Evolutionary conservation across 2,797 vertebrate genomes (phyloP).

Genomic region (Eulemur mongoz): DNA sequence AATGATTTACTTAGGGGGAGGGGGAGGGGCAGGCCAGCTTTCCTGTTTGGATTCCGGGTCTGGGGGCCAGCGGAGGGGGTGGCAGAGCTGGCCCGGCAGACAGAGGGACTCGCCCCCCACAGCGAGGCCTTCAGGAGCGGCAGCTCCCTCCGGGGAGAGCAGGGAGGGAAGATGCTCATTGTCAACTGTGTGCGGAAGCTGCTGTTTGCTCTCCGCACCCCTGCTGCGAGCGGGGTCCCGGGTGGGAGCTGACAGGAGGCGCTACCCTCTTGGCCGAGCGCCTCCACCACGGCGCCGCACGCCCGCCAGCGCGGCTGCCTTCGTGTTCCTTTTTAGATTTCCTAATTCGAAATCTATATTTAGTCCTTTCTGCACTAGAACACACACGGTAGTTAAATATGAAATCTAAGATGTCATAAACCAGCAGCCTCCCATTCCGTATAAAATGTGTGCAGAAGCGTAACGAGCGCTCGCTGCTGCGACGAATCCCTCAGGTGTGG

Average conservation of each 20-base stretch:
- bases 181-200: not conserved
- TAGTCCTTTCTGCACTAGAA: slow-evolving; percentile 19
- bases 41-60: not conserved
- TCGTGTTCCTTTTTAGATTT: not conserved
- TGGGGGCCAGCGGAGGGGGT: not conserved
- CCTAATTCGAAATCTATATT: slow-evolving; percentile 21
- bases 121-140: rapidly evolving
- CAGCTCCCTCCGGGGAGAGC: not conserved
- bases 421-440: not conserved
- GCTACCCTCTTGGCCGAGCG: not conserved
- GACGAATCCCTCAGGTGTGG: not conserved
- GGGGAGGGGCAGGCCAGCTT: not conserved
- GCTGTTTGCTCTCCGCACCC: not conserved
- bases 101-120: not conserved
- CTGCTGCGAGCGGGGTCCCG: rapidly evolving
- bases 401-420: slow-evolving; percentile 1
- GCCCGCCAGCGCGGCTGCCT: not conserved
- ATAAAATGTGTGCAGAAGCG: not conserved
- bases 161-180: not conserved
- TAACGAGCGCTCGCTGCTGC: not conserved
- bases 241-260: not conserved
- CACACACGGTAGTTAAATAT: not conserved
- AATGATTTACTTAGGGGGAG: not conserved
- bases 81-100: not conserved
- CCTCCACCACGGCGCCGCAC: rapidly evolving